These are phyloP conservation scores for Diorhabda sublineata DNA, from an alignment of 1,140 invertebrate genomes.

Conservation along the genomic window DNA sequence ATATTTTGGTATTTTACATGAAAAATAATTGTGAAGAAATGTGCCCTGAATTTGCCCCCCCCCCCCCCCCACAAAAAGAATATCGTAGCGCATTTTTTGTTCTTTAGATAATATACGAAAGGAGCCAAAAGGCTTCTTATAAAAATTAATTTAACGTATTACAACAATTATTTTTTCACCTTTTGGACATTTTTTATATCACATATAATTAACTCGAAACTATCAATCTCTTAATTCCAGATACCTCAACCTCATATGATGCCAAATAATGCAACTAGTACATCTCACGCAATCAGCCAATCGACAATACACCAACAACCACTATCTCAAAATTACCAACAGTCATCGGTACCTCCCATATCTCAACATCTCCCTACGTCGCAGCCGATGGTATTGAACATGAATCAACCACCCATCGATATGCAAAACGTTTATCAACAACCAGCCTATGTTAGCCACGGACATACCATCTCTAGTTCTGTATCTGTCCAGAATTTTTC, in stretches of 20 bases:
- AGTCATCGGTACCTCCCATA: not conserved
- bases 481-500: conserved; percentile 35
- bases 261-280: not conserved
- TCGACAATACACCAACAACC: not conserved
- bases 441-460: conserved; percentile 1
- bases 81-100: no score
- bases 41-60: no score
- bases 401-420: conserved; percentile 9
- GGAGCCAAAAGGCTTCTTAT: no score
- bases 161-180: no score
- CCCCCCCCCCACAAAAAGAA: no score
- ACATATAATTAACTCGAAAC: no score
- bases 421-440: conserved; percentile 18
- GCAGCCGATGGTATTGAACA: conserved; percentile 21
- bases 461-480: conserved; percentile 26
- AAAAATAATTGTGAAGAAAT: no score
- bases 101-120: no score
- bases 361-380: not conserved
- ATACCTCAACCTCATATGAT: not conserved
- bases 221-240: not conserved
- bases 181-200: no score
- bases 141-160: no score
- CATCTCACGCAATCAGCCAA: conserved; percentile 3
- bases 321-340: not conserved
- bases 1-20: no score